Evolutionary conservation across 2,888 invertebrate genomes (phyloP).

Genomic region (Stegophylla sp.): DNA sequence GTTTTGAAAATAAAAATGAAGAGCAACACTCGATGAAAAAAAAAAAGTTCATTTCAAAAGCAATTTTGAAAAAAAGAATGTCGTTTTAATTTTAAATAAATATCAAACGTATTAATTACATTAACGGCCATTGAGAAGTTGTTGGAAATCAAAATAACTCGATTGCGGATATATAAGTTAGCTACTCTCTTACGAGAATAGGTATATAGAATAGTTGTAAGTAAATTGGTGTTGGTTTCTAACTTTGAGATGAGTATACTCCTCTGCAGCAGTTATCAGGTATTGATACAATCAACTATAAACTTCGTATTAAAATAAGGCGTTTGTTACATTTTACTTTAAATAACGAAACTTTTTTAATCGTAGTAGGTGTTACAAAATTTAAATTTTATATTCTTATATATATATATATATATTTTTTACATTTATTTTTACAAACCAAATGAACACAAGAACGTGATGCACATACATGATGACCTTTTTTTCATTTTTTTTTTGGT

Average conservation of each 20-base stretch:
- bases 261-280: no score
- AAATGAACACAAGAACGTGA: slow-evolving; percentile 40
- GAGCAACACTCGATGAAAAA: no score
- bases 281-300: background rate
- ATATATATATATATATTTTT: background rate
- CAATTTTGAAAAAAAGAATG: no score
- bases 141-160: no score
- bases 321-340: background rate
- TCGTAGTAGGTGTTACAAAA: background rate
- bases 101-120: background rate
- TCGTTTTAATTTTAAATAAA: background rate
- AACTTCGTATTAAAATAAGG: background rate
- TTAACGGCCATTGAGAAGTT: background rate
- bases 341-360: background rate
- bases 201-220: no score
- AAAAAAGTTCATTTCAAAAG: no score
- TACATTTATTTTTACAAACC: slow-evolving; percentile 25
- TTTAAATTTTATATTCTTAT: background rate
- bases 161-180: no score
- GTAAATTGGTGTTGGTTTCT: no score
- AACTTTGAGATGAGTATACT: no score
- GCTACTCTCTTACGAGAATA: no score
- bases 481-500: slow-evolving; percentile 4
- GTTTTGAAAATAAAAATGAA: no score
- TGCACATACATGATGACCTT: background rate